phyloP scores from a whole-genome alignment of 2,113 vertebrate species.

The Erythrolamprus reginae region DNA sequence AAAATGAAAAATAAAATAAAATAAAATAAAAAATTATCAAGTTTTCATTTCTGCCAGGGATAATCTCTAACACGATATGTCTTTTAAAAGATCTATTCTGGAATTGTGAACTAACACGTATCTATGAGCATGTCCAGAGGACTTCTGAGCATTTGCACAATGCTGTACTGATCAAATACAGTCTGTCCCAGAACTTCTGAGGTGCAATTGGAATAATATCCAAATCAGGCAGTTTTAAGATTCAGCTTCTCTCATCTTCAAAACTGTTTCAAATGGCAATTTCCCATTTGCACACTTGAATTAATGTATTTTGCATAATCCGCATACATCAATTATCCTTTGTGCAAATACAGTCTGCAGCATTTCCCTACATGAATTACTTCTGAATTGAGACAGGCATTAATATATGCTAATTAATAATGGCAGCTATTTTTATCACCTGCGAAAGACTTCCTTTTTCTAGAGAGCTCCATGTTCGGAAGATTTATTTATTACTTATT shows the following conservation, averaged over 20 bases:
- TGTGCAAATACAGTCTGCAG: slow-evolving; percentile 9
- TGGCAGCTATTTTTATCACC: slow-evolving; percentile 15
- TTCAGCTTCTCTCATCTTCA: neutral
- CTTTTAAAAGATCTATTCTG: neutral
- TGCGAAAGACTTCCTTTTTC: neutral
- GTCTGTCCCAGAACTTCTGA: neutral
- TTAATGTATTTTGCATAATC: slow-evolving; percentile 4
- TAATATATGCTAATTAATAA: slow-evolving; percentile 21
- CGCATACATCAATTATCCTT: slow-evolving; percentile 5
- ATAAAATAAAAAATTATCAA: too few species aligned
- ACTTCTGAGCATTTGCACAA: neutral
- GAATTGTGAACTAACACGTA: neutral
- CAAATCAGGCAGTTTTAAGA: neutral
- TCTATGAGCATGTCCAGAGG: neutral
- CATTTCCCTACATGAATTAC: slow-evolving; percentile 13
- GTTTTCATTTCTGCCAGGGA: neutral
- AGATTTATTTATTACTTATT: too few species aligned
- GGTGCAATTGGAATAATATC: neutral
- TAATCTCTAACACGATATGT: neutral
- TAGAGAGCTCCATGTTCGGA: neutral
- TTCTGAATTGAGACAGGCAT: neutral
- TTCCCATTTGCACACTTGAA: neutral
- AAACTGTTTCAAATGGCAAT: neutral
- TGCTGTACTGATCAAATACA: neutral
- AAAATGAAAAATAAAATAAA: too few species aligned